Percentiles rank a stretch among this genome's conserved stretches.
Evolutionary conservation across 2,797 vertebrate species (phyloP).

Genomic region (Melopsittacus undulatus): DNA sequence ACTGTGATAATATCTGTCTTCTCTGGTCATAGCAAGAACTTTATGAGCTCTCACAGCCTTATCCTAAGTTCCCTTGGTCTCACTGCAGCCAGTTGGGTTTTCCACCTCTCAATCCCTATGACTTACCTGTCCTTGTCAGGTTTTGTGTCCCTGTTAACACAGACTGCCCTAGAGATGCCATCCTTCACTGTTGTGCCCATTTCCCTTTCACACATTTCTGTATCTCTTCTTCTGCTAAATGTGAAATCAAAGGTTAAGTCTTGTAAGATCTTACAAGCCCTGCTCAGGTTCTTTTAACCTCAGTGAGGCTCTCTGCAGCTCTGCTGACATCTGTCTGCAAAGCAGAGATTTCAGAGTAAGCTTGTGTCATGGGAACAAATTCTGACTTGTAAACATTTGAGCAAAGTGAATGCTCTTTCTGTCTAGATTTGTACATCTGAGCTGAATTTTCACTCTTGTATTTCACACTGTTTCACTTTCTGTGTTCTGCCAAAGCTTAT

Average conservation of each 20-base stretch:
- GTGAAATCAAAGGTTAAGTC: not conserved
- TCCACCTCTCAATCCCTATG: not conserved
- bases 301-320: not conserved
- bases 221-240: not conserved
- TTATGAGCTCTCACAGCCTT: not conserved
- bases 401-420: not conserved
- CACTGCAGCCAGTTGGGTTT: not conserved
- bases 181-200: fast-evolving
- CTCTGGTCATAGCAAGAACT: not conserved
- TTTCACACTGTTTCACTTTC: not conserved
- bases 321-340: not conserved
- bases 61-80: not conserved
- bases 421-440: not conserved
- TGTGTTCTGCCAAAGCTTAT: not conserved
- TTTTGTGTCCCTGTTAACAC: not conserved
- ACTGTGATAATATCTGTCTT: fast-evolving
- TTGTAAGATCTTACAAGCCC: not conserved
- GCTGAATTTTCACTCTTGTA: not conserved
- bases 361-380: fast-evolving
- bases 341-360: not conserved
- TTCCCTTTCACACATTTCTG: not conserved
- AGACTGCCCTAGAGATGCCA: not conserved
- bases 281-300: not conserved
- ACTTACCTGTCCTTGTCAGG: fast-evolving
- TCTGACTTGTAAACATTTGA: not conserved